Evolutionary conservation across 1,140 invertebrate genomes (phyloP).

Genomic region (Trinorchestia longiramus): DNA sequence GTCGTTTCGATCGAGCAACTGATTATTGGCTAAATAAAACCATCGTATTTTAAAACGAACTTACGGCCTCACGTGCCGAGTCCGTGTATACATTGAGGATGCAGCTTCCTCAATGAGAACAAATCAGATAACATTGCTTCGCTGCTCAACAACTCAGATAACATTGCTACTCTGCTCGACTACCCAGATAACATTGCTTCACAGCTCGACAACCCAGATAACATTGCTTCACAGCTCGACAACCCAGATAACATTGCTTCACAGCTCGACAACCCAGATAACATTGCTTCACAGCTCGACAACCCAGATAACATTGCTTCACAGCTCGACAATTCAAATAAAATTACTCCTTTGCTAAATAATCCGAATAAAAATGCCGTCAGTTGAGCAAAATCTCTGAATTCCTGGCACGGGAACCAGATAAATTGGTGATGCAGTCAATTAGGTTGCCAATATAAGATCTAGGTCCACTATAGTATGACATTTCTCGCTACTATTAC

Average conservation of each 20-base stretch:
- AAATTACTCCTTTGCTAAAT: not conserved
- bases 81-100: not conserved
- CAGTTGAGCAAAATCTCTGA: no score
- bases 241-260: not conserved
- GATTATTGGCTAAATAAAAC: no score
- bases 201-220: not conserved
- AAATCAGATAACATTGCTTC: not conserved
- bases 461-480: no score
- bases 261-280: not conserved
- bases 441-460: no score
- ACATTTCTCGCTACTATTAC: no score
- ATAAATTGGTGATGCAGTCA: no score
- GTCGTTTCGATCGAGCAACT: no score
- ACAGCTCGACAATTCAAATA: not conserved
- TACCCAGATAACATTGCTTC: not conserved
- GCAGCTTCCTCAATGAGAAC: not conserved
- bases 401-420: no score
- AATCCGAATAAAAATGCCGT: no score
- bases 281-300: not conserved
- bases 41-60: not conserved
- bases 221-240: not conserved
- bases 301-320: not conserved
- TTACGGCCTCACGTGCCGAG: not conserved
- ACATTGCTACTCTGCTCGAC: no score
- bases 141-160: not conserved